A percentile compares a stretch with the other conserved stretches of the same genome.
phyloP scores from a whole-genome alignment of 2,888 invertebrate species.

The Hybos culiciformis region DNA sequence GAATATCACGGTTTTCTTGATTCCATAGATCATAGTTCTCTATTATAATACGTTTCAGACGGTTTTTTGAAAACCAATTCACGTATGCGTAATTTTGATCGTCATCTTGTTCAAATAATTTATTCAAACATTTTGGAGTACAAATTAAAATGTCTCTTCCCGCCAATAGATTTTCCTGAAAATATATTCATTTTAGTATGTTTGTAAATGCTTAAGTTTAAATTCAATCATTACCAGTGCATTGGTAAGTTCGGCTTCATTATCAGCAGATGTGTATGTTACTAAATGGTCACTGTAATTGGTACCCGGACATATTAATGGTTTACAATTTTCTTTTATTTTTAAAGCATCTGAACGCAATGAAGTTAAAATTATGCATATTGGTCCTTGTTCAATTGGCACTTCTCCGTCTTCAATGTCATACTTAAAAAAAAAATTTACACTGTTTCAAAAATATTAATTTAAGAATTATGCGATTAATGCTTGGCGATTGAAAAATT shows the following conservation, averaged over 20 bases:
- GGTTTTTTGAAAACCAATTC: conserved; percentile 42
- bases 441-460: background rate
- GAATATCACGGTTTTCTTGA: conserved; percentile 33
- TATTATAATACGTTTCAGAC: conserved; percentile 51
- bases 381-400: conserved; percentile 42
- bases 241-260: too few species aligned
- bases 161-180: background rate
- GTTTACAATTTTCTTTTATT: conserved; percentile 34
- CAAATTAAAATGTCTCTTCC: background rate
- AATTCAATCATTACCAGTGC: background rate
- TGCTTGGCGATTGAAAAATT: background rate
- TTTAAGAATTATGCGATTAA: background rate
- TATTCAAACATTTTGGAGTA: background rate
- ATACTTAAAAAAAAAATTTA: conserved; percentile 14
- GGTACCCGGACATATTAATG: too few species aligned
- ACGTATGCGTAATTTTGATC: conserved; percentile 1
- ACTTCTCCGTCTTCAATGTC: conserved; percentile 29
- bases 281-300: background rate
- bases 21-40: conserved; percentile 56
- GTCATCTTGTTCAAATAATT: background rate
- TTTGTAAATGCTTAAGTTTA: background rate
- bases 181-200: background rate
- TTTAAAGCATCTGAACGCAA: conserved; percentile 42
- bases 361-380: conserved; percentile 51
- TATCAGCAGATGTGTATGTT: background rate